Conservation (phyloP, 2,113 vertebrate species). For the Myotis lucifugus region DNA sequence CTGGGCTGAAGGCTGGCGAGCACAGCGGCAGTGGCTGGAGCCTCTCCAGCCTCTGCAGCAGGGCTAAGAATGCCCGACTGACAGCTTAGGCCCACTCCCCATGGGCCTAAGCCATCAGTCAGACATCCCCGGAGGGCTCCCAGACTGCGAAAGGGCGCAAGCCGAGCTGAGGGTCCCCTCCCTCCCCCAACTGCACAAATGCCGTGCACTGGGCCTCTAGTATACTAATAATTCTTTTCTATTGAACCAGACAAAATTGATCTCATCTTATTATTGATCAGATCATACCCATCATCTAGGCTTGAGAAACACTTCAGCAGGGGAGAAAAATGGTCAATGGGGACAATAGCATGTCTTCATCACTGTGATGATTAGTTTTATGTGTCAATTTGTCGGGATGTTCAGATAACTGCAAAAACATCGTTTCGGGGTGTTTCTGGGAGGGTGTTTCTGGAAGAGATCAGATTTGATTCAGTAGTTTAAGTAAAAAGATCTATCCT, state of each 20-base stretch:
- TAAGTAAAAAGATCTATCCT: not conserved
- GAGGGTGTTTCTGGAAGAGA: not conserved
- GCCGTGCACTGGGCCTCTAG: no score
- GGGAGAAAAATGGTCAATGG: not conserved
- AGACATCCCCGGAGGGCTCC: no score
- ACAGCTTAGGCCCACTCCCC: no score
- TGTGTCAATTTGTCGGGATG: not conserved
- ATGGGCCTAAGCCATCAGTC: no score
- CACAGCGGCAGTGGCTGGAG: no score
- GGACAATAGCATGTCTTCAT: not conserved
- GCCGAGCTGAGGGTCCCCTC: no score
- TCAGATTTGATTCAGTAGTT: not conserved
- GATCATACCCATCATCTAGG: not conserved
- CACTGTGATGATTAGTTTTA: not conserved
- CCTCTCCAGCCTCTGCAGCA: no score
- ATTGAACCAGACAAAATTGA: not conserved
- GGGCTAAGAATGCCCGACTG: no score
- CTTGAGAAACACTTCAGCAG: no score
- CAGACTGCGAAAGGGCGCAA: no score
- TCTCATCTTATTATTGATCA: not conserved
- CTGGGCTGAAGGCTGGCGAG: no score
- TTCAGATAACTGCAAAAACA: not conserved
- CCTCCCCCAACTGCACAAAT: no score
- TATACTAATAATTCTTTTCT: slow-evolving; percentile 2
- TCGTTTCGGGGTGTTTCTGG: not conserved